Evolutionary conservation across 1,140 invertebrate species (phyloP).

Genomic region (Drosophila bocki): DNA sequence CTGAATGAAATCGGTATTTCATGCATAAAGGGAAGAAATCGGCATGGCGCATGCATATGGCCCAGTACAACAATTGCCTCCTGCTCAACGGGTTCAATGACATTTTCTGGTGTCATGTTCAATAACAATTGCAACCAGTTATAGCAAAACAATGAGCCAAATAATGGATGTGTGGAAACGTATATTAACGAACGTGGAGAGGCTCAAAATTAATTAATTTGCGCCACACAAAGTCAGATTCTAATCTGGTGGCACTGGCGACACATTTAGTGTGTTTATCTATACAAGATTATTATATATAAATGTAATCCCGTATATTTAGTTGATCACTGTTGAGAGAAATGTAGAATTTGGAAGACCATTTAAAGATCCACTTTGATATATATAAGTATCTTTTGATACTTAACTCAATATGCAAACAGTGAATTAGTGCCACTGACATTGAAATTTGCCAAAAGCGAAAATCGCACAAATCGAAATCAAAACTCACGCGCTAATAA

Average conservation of each 20-base stretch:
- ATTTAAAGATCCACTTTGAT: too few species aligned
- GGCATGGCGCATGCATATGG: constrained; percentile 56
- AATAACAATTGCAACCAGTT: constrained; percentile 66
- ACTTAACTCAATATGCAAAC: constrained; percentile 68
- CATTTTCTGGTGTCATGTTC: constrained; percentile 61
- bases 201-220: neutral
- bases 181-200: neutral
- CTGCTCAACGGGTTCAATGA: constrained; percentile 61
- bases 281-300: neutral
- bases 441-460: constrained; percentile 70
- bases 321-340: neutral
- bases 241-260: neutral
- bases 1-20: constrained; percentile 51
- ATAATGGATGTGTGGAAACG: constrained; percentile 14
- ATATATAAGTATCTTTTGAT: constrained; percentile 20
- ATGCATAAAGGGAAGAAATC: constrained; percentile 38
- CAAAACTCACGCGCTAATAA: constrained; percentile 30
- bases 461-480: constrained; percentile 40
- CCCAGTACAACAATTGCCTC: constrained; percentile 42
- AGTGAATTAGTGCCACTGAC: constrained; percentile 61
- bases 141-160: constrained; percentile 37
- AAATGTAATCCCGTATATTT: neutral
- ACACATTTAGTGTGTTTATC: neutral
- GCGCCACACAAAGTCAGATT: neutral
- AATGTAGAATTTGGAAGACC: neutral